phyloP scores from a whole-genome alignment of 2,113 vertebrate genomes.

The Apus apus region DNA sequence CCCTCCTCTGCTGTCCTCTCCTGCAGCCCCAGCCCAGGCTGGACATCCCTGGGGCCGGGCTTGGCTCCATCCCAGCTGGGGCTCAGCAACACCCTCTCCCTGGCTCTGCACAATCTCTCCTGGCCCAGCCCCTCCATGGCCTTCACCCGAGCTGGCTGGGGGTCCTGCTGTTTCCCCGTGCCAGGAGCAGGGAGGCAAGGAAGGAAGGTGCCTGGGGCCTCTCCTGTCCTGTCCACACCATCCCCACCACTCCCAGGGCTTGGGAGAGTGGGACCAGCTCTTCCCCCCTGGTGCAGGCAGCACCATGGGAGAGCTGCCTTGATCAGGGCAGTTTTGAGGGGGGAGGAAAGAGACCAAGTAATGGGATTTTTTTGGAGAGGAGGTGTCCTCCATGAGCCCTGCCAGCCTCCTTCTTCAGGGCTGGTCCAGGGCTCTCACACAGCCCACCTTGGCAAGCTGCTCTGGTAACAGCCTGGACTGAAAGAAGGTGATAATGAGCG shows the following conservation, averaged over 20 bases:
- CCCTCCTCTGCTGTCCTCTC: neutral
- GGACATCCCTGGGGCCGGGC: fast-evolving
- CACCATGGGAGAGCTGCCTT: neutral
- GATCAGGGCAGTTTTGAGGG: too few species aligned
- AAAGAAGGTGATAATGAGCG: neutral
- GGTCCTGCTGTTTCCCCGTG: fast-evolving
- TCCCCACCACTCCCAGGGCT: too few species aligned
- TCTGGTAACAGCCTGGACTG: neutral
- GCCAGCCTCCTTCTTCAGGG: neutral
- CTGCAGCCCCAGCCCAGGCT: neutral
- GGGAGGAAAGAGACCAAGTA: neutral
- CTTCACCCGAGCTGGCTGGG: fast-evolving
- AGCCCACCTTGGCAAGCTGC: neutral
- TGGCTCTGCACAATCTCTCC: neutral
- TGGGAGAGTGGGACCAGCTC: fast-evolving
- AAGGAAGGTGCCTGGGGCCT: too few species aligned
- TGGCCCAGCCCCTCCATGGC: neutral
- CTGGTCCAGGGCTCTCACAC: neutral
- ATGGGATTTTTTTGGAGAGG: too few species aligned
- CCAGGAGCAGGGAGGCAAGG: too few species aligned
- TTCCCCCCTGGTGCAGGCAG: fast-evolving
- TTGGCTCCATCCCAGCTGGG: neutral
- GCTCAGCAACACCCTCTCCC: fast-evolving
- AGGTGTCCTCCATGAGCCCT: neutral
- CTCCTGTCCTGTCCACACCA: too few species aligned